Base-by-base conservation (phyloP, 2,888 invertebrate species). In the Torymus texanus region DNA sequence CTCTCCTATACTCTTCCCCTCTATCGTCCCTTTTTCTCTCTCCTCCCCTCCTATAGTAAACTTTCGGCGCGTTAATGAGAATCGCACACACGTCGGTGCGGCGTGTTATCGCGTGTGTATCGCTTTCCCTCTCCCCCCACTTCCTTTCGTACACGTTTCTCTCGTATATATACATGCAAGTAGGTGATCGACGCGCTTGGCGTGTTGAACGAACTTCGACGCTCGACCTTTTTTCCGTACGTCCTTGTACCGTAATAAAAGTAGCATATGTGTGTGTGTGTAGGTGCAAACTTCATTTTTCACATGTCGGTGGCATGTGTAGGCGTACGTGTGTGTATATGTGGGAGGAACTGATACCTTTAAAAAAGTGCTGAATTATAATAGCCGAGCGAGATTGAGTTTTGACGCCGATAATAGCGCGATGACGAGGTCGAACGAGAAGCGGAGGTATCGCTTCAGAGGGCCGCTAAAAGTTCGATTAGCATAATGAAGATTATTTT, bases 221-320 rank as follows among this genome's bases (percentile, higher is more conserved):
- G 29, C 41, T 41, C 41, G 41, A 41, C 8, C 41, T 41, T 41
- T 41, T 41, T 41, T 41, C 41, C 41, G 41, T 41, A 5, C 41
- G 41, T 8, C 41, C 41, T 41, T 41, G 41, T 8, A 8, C 41
- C 41, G 41, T 41, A 41, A 41, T 41, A 41, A 41, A 5, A 41
- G 41, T 8, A 8, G 41, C 41, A 1, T 8, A 1, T 8, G 41
- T 8, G 8, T 5, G 8, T 41, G 41, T 41, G 41, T 41, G 8
- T 41, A 8, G 8, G 29, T 16, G 56, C 41, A 51, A 76, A 76
- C 51, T 76, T 76, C 51, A 70, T 76, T 76, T 76, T 70, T 71
- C 68, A 76, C 68, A 76, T 63, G 70, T 53, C 41, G 21, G 51
- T 4, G 41, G 21, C 10, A 29, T 21, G 61, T 29, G 16, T 50